A percentile compares a stretch with the other conserved stretches of the same genome.
Conservation (phyloP, 2,113 vertebrate species). For the Burhinus oedicnemus region DNA sequence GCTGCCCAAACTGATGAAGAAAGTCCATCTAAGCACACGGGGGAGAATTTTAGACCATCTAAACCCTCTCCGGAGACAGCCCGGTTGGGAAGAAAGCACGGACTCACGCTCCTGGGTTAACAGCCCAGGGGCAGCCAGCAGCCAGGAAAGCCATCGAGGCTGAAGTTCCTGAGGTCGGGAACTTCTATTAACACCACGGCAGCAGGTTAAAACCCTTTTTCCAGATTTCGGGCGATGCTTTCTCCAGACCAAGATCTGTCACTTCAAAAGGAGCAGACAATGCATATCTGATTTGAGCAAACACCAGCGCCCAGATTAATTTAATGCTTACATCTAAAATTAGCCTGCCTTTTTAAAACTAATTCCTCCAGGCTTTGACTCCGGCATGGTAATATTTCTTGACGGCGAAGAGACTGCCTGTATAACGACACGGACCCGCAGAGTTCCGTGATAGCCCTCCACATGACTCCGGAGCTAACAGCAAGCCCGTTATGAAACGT, state of each 20-base stretch:
- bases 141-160: fast-evolving
- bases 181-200: neutral
- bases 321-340: slow-evolving; percentile 24
- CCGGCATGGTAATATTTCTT: neutral
- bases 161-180: neutral
- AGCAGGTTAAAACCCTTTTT: neutral
- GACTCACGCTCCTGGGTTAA: neutral
- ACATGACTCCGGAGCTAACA: neutral
- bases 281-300: neutral
- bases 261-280: neutral
- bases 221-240: fast-evolving
- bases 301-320: slow-evolving; percentile 10
- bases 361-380: slow-evolving; percentile 2
- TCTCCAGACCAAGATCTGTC: neutral
- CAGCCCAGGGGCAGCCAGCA: neutral
- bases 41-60: neutral
- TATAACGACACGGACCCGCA: fast-evolving
- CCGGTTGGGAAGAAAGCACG: neutral
- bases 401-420: fast-evolving
- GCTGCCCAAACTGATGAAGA: neutral
- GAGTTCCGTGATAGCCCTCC: neutral
- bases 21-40: neutral
- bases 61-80: neutral
- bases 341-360: neutral
- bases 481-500: neutral